These are phyloP conservation scores for Strigamia transsilvanica DNA, from an alignment of 2,888 invertebrate species.

Conservation along the genomic window DNA sequence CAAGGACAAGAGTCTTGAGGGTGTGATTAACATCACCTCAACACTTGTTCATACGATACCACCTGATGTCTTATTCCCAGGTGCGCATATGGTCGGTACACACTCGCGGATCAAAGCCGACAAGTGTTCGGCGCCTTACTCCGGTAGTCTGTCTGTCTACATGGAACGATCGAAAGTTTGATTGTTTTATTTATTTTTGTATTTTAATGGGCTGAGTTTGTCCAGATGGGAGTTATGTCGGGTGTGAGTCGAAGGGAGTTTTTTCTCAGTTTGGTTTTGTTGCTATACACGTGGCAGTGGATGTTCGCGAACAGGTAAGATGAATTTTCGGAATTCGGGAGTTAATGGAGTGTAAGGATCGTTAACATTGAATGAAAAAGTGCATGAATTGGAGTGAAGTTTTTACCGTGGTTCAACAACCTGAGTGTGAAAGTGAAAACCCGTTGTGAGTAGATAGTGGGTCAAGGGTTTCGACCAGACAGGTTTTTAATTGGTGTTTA, in stretches of 20 bases:
- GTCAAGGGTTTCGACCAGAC: neutral
- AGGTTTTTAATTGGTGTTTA: neutral
- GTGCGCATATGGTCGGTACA: neutral
- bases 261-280: neutral
- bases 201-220: too few relatives aligned
- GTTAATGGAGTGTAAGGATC: neutral
- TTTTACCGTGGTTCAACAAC: neutral
- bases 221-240: neutral
- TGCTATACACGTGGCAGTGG: neutral
- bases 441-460: neutral
- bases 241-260: neutral
- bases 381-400: neutral
- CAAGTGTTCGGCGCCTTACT: too few relatives aligned
- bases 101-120: too few relatives aligned
- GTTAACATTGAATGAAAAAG: neutral
- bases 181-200: too few relatives aligned
- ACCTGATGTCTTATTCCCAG: neutral
- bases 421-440: neutral
- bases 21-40: neutral
- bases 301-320: constrained; percentile 3
- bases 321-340: neutral
- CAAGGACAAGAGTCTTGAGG: constrained; percentile 1
- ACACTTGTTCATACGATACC: neutral
- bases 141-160: too few relatives aligned
- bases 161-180: too few relatives aligned